A percentile compares a stretch with the other conserved stretches of the same genome.
Evolutionary conservation across 2,113 vertebrate species (phyloP).

Genomic region (Ciconia stormi): DNA sequence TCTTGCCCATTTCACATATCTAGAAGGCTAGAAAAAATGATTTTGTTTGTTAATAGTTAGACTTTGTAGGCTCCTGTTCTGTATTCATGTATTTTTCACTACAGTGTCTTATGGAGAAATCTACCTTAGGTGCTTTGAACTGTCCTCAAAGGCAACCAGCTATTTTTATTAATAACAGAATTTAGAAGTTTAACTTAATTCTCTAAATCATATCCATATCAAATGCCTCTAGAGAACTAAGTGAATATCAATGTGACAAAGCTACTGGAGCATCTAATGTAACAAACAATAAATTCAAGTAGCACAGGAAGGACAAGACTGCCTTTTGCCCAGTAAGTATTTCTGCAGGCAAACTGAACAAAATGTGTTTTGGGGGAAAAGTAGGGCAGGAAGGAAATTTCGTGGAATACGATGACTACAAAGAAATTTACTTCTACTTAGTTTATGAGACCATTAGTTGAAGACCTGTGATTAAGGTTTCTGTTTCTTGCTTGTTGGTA

Average conservation of each 20-base stretch:
- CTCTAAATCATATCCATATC: neutral
- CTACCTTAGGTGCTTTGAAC: neutral
- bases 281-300: neutral
- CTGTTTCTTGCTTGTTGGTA: neutral
- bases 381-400: rapidly evolving
- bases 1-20: neutral
- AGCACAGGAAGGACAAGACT: neutral
- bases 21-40: neutral
- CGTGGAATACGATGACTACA: neutral
- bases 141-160: neutral
- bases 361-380: neutral
- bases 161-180: neutral
- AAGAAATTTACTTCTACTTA: neutral
- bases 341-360: neutral
- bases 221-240: neutral
- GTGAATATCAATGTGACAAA: neutral
- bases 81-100: neutral
- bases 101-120: neutral
- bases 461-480: neutral
- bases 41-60: neutral
- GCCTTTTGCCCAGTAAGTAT: neutral
- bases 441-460: neutral
- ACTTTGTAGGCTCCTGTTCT: neutral
- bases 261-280: neutral
- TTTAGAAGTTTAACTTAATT: neutral